phyloP scores from a whole-genome alignment of 2,888 invertebrate species.

The Andricus curvator region DNA sequence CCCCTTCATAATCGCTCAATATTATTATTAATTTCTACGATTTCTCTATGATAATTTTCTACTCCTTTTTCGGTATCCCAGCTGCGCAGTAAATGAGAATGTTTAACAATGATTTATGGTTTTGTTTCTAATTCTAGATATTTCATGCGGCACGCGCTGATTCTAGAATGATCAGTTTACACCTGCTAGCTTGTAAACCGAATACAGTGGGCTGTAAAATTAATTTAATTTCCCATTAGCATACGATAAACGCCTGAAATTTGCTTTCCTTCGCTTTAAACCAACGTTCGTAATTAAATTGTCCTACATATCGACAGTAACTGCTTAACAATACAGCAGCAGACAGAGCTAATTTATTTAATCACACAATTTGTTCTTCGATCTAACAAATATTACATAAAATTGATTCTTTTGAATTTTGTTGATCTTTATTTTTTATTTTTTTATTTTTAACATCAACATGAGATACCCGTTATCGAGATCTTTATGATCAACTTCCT shows the following conservation, averaged over 20 bases:
- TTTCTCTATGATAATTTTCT: neutral
- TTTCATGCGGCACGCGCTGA: conserved; percentile 57
- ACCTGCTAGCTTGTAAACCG: conserved; percentile 74
- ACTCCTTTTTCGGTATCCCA: neutral
- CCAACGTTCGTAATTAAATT: conserved; percentile 11
- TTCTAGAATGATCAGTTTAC: conserved; percentile 57
- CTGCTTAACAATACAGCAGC: neutral
- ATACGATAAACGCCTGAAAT: conserved; percentile 35
- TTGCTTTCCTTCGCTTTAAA: conserved; percentile 17
- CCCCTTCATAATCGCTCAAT: neutral
- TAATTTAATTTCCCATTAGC: conserved; percentile 77
- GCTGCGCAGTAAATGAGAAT: neutral
- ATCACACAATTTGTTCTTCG: neutral
- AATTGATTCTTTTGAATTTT: neutral
- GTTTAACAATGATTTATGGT: neutral
- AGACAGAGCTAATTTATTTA: neutral
- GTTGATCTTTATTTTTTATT: conserved; percentile 5
- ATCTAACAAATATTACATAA: neutral
- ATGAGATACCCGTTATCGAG: conserved; percentile 41
- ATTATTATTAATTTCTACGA: neutral
- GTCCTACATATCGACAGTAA: conserved; percentile 9
- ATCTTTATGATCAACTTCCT: conserved; percentile 20
- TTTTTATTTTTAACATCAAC: conserved; percentile 37
- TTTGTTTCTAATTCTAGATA: conserved; percentile 46
- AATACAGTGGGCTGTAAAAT: conserved; percentile 74